Conservation (phyloP, 1,140 invertebrate species). For the Parasteatoda tepidariorum region DNA sequence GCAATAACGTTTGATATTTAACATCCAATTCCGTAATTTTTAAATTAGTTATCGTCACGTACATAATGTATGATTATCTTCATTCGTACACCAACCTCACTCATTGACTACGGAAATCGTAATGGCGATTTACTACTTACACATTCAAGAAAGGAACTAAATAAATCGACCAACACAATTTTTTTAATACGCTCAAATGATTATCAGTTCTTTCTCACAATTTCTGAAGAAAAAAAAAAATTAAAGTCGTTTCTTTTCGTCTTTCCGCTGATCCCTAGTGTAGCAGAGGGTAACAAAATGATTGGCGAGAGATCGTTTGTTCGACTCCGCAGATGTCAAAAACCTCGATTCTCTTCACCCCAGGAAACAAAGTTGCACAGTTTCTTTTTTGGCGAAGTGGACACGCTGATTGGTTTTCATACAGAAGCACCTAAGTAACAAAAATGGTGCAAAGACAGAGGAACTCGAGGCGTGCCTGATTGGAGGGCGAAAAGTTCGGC, state of each 20-base stretch:
- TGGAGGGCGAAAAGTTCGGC: slow-evolving; percentile 39
- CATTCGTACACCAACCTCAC: too few species aligned
- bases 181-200: neutral
- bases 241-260: slow-evolving; percentile 17
- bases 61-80: too few species aligned
- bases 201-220: slow-evolving; percentile 25
- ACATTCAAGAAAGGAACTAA: too few species aligned
- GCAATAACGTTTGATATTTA: too few species aligned
- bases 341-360: slow-evolving; percentile 25
- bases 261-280: slow-evolving; percentile 24
- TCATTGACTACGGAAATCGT: too few species aligned
- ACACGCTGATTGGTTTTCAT: slow-evolving; percentile 51
- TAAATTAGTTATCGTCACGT: too few species aligned
- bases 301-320: slow-evolving; percentile 47
- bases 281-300: slow-evolving; percentile 54
- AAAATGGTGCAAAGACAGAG: too few species aligned
- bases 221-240: slow-evolving; percentile 14
- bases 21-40: too few species aligned
- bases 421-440: slow-evolving; percentile 5
- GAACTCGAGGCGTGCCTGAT: slow-evolving; percentile 30
- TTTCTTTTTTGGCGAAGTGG: neutral
- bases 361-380: slow-evolving; percentile 35
- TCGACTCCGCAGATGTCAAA: slow-evolving; percentile 39
- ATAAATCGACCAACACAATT: neutral
- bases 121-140: too few species aligned